Base-by-base conservation (phyloP, 2,888 invertebrate genomes). In the Cabera pusaria region DNA sequence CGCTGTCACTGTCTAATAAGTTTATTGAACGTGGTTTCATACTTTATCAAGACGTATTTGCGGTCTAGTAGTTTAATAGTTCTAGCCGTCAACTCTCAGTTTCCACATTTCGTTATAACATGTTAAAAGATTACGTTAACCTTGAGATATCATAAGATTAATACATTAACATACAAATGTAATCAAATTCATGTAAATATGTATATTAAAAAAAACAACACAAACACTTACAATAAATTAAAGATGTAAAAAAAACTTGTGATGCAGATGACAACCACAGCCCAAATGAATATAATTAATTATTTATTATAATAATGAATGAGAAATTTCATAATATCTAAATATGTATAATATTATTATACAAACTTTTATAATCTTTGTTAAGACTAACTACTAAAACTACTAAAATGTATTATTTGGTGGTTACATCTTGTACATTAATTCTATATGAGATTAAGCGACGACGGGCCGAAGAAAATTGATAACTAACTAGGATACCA, bases 341-440 rank as follows among this genome's bases (percentile, higher is more conserved):
- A 36, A 40, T 28, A 33, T 44, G 24, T 37, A 45, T 36, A 42
- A 36, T 39, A 25, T 34, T 38, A 40, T 27, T 36, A 44, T 37
- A 33, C 32, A 44, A 23, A 26, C 39, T 35, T 48, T 43, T 41
- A 42, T 35, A 34, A 18, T 25, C 29, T 29, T 49, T 14, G 36
- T 43, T 46, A 40, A 28, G 35, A 19, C 43, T 52, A 47, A 44
- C 36, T 41, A 49, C 39, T 42, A 43, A 34, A 10, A 39, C 72
- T 80, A 77, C 70, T 73, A 77, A 65, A 79, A 72, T 69, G 70
- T 75, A 75, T 79, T 78, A 81, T 85, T 86, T 86, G 87, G 87
- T 87, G 87, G 86, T 86, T 84, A 86, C 65, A 76, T 70, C 70
- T 87, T 86, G 86, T 86, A 86, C 85, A 81, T 79, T 79, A 72